Conservation (phyloP, 2,797 vertebrate genomes). For the Scomberomorus guttatus region DNA sequence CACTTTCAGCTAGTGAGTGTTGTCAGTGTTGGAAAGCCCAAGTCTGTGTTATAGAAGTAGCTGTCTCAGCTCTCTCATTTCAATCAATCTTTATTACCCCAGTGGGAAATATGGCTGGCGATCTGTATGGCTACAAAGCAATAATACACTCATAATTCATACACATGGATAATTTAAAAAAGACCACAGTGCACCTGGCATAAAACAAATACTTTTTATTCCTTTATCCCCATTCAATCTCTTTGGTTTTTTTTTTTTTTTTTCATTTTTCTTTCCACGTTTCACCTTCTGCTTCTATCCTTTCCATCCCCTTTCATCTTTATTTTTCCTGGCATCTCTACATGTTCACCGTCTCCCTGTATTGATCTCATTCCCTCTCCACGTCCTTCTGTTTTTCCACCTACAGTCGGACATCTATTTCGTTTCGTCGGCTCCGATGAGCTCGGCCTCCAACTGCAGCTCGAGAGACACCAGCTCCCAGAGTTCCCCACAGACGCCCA, state of each 20-base stretch:
- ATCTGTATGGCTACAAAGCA: constrained; percentile 61
- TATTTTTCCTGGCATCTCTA: constrained; percentile 24
- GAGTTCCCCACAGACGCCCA: constrained; percentile 94
- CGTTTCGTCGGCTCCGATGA: constrained; percentile 90
- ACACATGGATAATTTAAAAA: constrained; percentile 50
- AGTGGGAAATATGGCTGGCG: constrained; percentile 65
- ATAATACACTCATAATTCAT: constrained; percentile 64
- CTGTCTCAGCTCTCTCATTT: constrained; percentile 64
- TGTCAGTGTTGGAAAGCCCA: constrained; percentile 16
- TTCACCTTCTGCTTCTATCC: constrained; percentile 1
- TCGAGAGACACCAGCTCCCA: constrained; percentile 93
- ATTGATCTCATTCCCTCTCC: constrained; percentile 23
- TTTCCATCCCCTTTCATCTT: neutral
- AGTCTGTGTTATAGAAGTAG: constrained; percentile 46
- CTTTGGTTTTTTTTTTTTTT: neutral
- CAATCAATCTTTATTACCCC: constrained; percentile 70
- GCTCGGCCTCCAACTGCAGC: constrained; percentile 90
- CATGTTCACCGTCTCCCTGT: neutral
- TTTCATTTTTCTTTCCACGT: neutral
- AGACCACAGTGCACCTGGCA: constrained; percentile 33
- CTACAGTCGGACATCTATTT: constrained; percentile 98
- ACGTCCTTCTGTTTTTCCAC: constrained; percentile 55
- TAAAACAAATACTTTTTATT: constrained; percentile 24
- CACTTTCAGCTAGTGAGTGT: constrained; percentile 17
- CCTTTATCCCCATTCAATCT: neutral